Conservation (phyloP, 2,797 vertebrate genomes). For the Propithecus deckenii region DNA sequence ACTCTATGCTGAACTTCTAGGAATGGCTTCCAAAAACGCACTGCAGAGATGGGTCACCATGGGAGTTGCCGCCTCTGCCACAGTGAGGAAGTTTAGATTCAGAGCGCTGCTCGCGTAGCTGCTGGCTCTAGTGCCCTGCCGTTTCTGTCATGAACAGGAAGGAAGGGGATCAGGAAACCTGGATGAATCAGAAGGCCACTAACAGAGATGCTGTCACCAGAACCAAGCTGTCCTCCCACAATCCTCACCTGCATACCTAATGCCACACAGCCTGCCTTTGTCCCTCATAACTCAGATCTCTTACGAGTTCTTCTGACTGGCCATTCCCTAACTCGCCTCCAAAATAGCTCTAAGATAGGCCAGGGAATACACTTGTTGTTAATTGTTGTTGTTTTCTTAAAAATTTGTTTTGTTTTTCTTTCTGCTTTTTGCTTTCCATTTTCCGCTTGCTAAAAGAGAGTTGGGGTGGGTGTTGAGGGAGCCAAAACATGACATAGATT, state of each 20-base stretch:
- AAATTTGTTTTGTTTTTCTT: background rate
- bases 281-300: background rate
- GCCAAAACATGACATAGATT: background rate
- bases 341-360: background rate
- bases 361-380: background rate
- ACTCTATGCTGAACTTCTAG: background rate
- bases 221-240: too few species aligned
- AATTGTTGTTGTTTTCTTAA: background rate
- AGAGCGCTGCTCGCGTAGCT: background rate
- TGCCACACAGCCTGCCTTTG: background rate
- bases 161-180: background rate
- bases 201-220: background rate
- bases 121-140: background rate
- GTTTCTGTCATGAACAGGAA: background rate
- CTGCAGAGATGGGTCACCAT: background rate
- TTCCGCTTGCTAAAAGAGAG: background rate
- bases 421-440: background rate
- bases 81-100: background rate
- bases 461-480: background rate
- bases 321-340: background rate
- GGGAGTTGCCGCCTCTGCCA: background rate
- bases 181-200: background rate
- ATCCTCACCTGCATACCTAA: background rate
- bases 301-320: background rate
- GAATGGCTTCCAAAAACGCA: background rate